phyloP scores from a whole-genome alignment of 1,140 invertebrate species.

The Neodiprion lecontei region DNA sequence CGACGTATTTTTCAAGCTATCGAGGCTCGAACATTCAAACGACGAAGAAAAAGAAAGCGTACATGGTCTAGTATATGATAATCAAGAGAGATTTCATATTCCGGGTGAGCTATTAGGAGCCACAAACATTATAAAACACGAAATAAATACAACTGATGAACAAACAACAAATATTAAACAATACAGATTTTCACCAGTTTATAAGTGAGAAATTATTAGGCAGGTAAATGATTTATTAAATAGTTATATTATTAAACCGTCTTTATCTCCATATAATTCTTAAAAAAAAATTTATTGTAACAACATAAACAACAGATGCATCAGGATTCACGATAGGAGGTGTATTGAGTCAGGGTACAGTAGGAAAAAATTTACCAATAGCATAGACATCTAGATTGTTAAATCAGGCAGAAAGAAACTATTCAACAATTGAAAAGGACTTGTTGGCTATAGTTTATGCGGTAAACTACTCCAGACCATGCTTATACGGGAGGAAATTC shows the following conservation, averaged over 20 bases:
- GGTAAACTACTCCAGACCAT: constrained; percentile 20
- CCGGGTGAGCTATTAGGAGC: constrained; percentile 16
- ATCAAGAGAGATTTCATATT: constrained; percentile 16
- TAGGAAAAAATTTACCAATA: constrained; percentile 20
- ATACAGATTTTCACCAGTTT: not conserved
- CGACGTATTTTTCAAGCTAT: not conserved
- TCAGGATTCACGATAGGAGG: constrained; percentile 24
- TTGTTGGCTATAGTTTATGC: not conserved
- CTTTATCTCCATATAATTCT: constrained; percentile 11
- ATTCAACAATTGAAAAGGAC: constrained; percentile 48
- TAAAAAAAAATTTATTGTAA: constrained; percentile 38
- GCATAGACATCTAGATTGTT: constrained; percentile 40
- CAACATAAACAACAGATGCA: constrained; percentile 19
- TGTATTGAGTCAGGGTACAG: constrained; percentile 20
- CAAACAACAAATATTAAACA: not conserved
- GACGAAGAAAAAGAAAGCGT: constrained; percentile 13
- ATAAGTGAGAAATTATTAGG: not conserved
- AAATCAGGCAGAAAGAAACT: constrained; percentile 40
- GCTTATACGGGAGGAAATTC: constrained; percentile 23
- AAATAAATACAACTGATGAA: not conserved
- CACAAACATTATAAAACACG: constrained; percentile 14
- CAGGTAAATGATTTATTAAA: not conserved
- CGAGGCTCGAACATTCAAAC: constrained; percentile 17
- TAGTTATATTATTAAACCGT: not conserved
- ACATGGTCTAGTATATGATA: constrained; percentile 8